Percentiles rank a stretch among this genome's conserved stretches.
These are phyloP conservation scores for Antheraea assamensis DNA, from an alignment of 2,888 invertebrate species.

Conservation along the genomic window DNA sequence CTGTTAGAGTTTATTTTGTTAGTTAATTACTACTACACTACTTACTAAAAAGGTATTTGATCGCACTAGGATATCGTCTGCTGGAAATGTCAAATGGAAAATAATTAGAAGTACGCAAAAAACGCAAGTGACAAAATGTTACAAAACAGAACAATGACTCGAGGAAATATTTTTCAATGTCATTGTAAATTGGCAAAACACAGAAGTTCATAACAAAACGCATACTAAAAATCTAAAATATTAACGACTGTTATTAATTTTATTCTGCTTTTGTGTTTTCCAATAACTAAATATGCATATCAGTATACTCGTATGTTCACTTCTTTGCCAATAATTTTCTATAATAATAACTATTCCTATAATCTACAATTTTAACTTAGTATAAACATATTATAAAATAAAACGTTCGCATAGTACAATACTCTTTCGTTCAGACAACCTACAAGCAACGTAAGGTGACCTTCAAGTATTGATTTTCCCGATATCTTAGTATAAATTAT, in stretches of 20 bases:
- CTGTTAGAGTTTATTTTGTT: neutral
- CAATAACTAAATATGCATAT: neutral
- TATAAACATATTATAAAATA: neutral
- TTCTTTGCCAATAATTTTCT: neutral
- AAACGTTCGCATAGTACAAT: neutral
- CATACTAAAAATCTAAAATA: neutral
- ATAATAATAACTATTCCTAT: neutral
- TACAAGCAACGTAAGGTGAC: neutral
- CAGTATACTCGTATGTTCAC: neutral
- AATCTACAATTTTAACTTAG: too few relatives aligned
- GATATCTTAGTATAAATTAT: neutral
- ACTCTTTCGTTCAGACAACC: neutral
- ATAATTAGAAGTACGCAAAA: neutral
- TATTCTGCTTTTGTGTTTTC: neutral
- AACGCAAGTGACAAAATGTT: neutral
- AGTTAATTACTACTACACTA: neutral
- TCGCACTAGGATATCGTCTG: neutral
- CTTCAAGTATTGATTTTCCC: conserved; percentile 10
- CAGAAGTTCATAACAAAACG: neutral
- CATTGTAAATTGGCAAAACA: neutral
- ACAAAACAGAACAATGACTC: conserved; percentile 1
- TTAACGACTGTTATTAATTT: neutral
- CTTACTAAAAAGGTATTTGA: neutral
- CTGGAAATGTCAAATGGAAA: neutral
- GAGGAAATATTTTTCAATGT: conserved; percentile 3